These are phyloP conservation scores for Dicranocentrus wangi DNA, from an alignment of 2,888 invertebrate species.

Conservation along the genomic window DNA sequence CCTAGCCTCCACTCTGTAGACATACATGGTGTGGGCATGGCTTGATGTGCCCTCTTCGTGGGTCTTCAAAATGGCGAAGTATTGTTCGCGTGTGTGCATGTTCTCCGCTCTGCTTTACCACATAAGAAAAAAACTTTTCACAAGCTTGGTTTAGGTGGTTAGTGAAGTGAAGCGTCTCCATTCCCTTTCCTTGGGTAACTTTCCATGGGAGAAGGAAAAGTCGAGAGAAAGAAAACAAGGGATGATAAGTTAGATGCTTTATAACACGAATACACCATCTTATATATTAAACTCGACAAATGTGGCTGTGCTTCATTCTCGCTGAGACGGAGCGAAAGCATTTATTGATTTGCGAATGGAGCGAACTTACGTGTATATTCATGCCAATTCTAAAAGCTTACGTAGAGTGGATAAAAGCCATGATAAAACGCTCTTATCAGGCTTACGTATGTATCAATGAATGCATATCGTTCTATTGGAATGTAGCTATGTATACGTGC, in stretches of 20 bases:
- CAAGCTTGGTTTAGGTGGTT: slow-evolving; percentile 3
- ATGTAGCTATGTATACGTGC: too few species aligned
- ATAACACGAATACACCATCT: neutral
- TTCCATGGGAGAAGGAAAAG: slow-evolving; percentile 34
- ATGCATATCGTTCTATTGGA: too few species aligned
- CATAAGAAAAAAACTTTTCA: slow-evolving; percentile 27
- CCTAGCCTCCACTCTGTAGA: too few species aligned
- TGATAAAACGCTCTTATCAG: too few species aligned
- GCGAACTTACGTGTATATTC: slow-evolving; percentile 9
- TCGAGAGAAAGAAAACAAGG: slow-evolving; percentile 25
- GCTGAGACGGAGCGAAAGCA: slow-evolving; percentile 30
- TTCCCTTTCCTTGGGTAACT: slow-evolving; percentile 27
- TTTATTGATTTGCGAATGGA: slow-evolving; percentile 57
- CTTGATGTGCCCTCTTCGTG: slow-evolving; percentile 3
- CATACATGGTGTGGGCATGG: too few species aligned
- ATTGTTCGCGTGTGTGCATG: slow-evolving; percentile 24
- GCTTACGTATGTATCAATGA: too few species aligned
- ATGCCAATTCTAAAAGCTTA: too few species aligned
- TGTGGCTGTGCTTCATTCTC: slow-evolving; percentile 20
- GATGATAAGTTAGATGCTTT: neutral
- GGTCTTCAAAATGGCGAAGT: slow-evolving; percentile 33
- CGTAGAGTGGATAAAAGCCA: too few species aligned
- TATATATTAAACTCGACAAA: neutral
- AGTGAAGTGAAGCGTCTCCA: slow-evolving; percentile 9
- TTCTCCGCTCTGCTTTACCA: slow-evolving; percentile 17